Conservation (phyloP, 2,888 invertebrate genomes). For the Protodeltote pygarga region DNA sequence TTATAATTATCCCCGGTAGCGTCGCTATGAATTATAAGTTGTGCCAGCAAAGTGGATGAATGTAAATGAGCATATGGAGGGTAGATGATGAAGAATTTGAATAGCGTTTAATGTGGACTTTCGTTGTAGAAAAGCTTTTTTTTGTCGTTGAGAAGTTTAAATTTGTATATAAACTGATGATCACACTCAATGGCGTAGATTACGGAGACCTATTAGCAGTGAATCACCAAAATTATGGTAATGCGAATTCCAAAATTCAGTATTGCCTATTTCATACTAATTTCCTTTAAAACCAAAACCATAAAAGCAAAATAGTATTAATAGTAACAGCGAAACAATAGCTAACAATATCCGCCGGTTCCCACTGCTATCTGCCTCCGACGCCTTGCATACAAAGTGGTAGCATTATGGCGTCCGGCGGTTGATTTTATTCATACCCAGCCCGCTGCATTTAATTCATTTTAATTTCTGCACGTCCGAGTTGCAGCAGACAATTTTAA, state of each 20-base stretch:
- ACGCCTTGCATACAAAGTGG: conserved; percentile 54
- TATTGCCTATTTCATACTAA: no score
- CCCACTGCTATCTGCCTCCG: conserved; percentile 25
- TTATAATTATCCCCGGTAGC: conserved; percentile 54
- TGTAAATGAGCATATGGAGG: conserved; percentile 36
- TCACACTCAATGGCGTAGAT: no score
- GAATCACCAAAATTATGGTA: no score
- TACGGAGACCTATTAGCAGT: no score
- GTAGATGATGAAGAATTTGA: no score
- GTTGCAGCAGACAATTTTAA: conserved; percentile 52
- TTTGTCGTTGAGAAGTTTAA: no score
- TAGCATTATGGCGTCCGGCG: conserved; percentile 39
- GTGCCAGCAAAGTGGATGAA: conserved; percentile 47
- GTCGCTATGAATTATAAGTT: conserved; percentile 55
- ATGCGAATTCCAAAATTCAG: no score
- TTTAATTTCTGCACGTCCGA: conserved; percentile 48
- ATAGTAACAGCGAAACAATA: conserved; percentile 31
- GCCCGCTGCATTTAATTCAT: conserved; percentile 53
- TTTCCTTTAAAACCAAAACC: background rate
- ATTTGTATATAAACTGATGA: no score
- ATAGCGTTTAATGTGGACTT: no score
- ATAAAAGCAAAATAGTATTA: conserved; percentile 3
- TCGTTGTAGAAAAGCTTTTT: no score
- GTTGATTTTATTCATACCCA: conserved; percentile 48
- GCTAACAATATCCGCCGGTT: conserved; percentile 29